phyloP scores from a whole-genome alignment of 2,888 invertebrate genomes.

The Aromia moschata region DNA sequence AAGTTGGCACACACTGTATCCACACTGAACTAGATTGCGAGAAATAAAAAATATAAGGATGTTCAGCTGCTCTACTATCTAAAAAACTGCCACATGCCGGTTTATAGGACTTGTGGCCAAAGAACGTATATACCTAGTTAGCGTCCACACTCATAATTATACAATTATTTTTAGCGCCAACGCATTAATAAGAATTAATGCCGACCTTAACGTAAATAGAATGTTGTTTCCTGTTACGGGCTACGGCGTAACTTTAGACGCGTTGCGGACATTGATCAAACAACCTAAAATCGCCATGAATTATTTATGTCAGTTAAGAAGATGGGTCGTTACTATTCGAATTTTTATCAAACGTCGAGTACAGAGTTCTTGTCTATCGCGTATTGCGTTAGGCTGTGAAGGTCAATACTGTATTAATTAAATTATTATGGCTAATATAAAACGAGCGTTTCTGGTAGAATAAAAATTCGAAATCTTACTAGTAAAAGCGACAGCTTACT shows the following conservation, averaged over 20 bases:
- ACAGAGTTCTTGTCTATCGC: slow-evolving; percentile 14
- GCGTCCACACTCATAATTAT: slow-evolving; percentile 11
- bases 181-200: slow-evolving; percentile 18
- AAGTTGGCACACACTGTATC: too few relatives aligned
- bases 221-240: slow-evolving; percentile 23
- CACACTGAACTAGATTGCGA: too few relatives aligned
- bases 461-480: too few relatives aligned
- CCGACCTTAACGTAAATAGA: slow-evolving; percentile 23
- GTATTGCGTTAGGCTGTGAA: neutral
- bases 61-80: neutral
- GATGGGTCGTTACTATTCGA: neutral
- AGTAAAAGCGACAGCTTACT: too few relatives aligned
- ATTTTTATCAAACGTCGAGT: slow-evolving; percentile 14
- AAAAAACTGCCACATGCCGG: too few relatives aligned
- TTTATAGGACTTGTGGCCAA: slow-evolving; percentile 4
- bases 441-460: too few relatives aligned
- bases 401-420: slow-evolving; percentile 7
- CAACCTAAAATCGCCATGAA: slow-evolving; percentile 21
- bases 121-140: slow-evolving; percentile 3
- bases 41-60: too few relatives aligned
- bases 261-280: slow-evolving; percentile 19
- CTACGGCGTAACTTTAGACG: slow-evolving; percentile 13
- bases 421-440: neutral
- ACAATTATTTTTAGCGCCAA: slow-evolving; percentile 25
- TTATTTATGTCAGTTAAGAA: slow-evolving; percentile 18